Evolutionary conservation across 2,888 invertebrate species (phyloP).

Genomic region (Spicauda simplicius): DNA sequence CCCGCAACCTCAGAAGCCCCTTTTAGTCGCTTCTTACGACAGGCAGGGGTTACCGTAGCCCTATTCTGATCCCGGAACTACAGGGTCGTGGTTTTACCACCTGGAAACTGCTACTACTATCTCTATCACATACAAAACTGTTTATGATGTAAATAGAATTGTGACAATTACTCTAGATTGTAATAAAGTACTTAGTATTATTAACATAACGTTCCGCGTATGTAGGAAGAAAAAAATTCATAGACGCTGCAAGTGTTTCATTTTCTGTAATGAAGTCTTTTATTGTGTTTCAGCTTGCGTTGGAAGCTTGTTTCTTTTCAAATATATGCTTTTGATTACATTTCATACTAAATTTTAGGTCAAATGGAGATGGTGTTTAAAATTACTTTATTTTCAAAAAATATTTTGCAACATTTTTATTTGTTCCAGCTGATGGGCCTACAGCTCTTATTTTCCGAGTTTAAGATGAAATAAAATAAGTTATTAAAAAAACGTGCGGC

Average conservation of each 20-base stretch:
- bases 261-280: constrained; percentile 18
- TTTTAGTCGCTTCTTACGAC: too few species aligned
- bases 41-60: too few species aligned
- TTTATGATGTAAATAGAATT: too few species aligned
- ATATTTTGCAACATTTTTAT: not conserved
- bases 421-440: too few species aligned
- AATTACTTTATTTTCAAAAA: not conserved
- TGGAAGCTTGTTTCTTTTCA: not conserved
- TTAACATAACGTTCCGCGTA: not conserved
- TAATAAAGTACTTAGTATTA: not conserved
- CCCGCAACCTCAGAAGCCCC: too few species aligned
- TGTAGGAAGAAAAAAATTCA: not conserved
- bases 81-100: too few species aligned
- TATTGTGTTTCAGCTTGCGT: constrained; percentile 15
- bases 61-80: too few species aligned
- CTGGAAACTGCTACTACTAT: too few species aligned
- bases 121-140: too few species aligned
- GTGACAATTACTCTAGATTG: not conserved
- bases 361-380: not conserved
- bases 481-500: too few species aligned
- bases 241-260: constrained; percentile 12
- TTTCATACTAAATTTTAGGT: not conserved
- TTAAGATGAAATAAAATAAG: too few species aligned
- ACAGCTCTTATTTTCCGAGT: too few species aligned
- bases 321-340: constrained; percentile 3